A percentile compares a stretch with the other conserved stretches of the same genome.
Conservation (phyloP, 2,888 invertebrate genomes). For the Drosophila anomalata region DNA sequence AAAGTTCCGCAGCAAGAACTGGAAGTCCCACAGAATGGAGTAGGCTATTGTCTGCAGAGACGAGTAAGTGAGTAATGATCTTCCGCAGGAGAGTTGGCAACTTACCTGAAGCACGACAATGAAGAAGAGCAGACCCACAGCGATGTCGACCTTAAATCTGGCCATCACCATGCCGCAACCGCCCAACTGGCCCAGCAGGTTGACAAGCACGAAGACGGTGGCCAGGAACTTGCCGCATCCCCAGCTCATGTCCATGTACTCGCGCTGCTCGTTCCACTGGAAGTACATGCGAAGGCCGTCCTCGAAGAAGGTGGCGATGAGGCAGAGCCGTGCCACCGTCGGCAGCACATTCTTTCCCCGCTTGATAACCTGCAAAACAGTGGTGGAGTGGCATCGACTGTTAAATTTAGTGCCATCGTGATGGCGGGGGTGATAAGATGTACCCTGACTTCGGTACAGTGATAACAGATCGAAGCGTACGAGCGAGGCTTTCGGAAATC, state of each 20-base stretch:
- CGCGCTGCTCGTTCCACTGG: constrained; percentile 98
- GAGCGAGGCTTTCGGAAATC: constrained; percentile 48
- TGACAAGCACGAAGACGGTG: constrained; percentile 96
- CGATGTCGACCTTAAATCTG: constrained; percentile 94
- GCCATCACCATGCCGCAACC: constrained; percentile 98
- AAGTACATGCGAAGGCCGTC: constrained; percentile 99
- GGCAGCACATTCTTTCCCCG: constrained; percentile 97
- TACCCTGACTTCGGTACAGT: constrained; percentile 17
- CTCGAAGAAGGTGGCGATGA: constrained; percentile 99
- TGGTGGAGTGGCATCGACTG: constrained; percentile 4
- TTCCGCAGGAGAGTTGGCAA: background rate
- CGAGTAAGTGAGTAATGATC: background rate
- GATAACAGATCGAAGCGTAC: constrained; percentile 59
- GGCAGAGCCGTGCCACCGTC: constrained; percentile 96
- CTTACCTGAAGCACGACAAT: constrained; percentile 97
- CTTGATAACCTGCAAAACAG: constrained; percentile 90
- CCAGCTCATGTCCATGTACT: constrained; percentile 99
- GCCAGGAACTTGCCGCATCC: constrained; percentile 97
- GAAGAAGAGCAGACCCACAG: constrained; percentile 96
- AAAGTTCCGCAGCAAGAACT: constrained; percentile 97
- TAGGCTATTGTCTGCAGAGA: constrained; percentile 92
- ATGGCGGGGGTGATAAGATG: constrained; percentile 23
- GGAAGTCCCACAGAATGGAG: constrained; percentile 99
- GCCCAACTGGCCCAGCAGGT: constrained; percentile 97
- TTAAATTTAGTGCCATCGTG: constrained; percentile 14